Conservation (phyloP, 2,113 vertebrate species). For the Chlamydotis undulata region DNA sequence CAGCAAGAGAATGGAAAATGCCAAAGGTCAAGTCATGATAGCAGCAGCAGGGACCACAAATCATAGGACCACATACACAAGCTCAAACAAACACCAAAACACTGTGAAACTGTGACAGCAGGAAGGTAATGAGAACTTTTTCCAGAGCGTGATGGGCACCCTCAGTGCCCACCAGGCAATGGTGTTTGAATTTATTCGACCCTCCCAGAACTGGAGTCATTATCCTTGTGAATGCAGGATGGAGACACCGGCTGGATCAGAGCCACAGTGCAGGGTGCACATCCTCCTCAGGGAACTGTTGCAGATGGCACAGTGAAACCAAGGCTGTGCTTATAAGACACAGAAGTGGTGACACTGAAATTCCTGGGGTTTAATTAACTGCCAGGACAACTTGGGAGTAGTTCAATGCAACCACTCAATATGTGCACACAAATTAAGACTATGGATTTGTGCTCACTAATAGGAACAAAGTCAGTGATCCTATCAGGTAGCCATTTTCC, state of each 20-base stretch:
- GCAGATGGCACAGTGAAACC: neutral
- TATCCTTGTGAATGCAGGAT: neutral
- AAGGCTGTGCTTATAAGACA: neutral
- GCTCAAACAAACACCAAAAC: neutral
- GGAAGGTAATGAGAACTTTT: neutral
- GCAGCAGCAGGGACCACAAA: neutral
- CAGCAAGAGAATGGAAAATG: neutral
- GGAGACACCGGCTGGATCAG: accelerated
- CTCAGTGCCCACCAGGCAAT: neutral
- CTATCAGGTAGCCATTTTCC: neutral
- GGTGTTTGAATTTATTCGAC: accelerated
- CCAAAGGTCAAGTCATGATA: neutral
- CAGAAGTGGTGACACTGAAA: neutral
- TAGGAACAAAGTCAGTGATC: neutral
- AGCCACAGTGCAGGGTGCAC: neutral
- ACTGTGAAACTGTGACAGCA: accelerated
- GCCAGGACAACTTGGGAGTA: neutral
- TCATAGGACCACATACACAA: neutral
- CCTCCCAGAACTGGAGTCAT: neutral
- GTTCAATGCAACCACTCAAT: neutral
- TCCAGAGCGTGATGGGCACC: neutral
- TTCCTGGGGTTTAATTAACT: neutral
- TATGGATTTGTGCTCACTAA: neutral
- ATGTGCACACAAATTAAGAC: neutral
- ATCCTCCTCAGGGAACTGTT: neutral